Evolutionary conservation across 37 sponge, comb jelly and placozoan species (phyloP), one percentile per base, ranked within the genome.

Genomic region (Spongilla lacustris): DNA sequence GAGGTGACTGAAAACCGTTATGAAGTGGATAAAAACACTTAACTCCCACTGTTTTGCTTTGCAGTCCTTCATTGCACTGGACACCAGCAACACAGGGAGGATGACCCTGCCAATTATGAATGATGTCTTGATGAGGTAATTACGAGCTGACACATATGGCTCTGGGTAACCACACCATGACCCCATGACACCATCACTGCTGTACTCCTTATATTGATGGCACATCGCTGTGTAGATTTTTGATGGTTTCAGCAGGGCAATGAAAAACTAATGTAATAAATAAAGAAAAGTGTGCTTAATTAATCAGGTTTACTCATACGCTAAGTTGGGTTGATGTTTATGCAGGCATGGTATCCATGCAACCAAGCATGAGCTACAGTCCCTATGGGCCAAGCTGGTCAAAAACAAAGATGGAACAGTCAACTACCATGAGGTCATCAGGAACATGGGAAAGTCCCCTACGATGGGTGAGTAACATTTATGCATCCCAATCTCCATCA

Each of bases 341-440:
- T 37, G 0, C 58, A 89, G 84, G 67, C 74, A 70, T 83, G 84
- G 79, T 11, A 72, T 90, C 31, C 24, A 6, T 17, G 17, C 13
- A 28, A 48, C 66, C 29, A 33, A 71, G 19, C 67, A 38, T 1
- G 71, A 80, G 35, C 24, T 70, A 31, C 12, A 37, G 24, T 36
- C 46, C 30, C 35, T 90, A 4, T 90, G 90, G 90, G 36, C 28
- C 21, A 75, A 58, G 24, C 73, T 90, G 19, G 46, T 90, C 17
- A 90, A 85, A 81, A 84, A 84, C 36, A 84, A 74, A 28, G 78
- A 81, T n/a, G 78, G 78, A 1, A 72, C 74, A 25, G 85, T 81
- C 2, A 30, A 74, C 75, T 84, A 85, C 69, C 75, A 85, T 0
- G 85, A 90, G 74, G 80, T 90, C 46, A 36, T 84, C 28, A 72